Percentiles rank a stretch among this genome's conserved stretches.
These are phyloP conservation scores for Aphis gossypii DNA, from an alignment of 1,140 invertebrate genomes.

Conservation along the genomic window DNA sequence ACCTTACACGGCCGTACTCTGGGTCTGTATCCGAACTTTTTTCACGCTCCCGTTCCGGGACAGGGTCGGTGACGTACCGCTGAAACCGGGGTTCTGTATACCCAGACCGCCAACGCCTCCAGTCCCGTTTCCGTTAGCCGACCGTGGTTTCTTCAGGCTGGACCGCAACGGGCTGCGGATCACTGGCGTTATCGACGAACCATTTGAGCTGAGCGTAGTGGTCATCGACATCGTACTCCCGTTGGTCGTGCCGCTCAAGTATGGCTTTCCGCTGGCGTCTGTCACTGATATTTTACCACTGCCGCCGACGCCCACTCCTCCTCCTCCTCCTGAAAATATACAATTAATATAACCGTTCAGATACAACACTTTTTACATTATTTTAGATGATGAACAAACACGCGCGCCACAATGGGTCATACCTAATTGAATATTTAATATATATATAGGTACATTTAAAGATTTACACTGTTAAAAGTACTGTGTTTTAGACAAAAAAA, in stretches of 20 bases:
- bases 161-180: conserved; percentile 76
- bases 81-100: conserved; percentile 86
- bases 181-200: conserved; percentile 68
- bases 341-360: background rate
- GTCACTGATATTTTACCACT: conserved; percentile 77
- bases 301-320: conserved; percentile 61
- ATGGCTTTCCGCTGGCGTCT: conserved; percentile 81
- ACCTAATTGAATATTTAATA: background rate
- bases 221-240: conserved; percentile 75
- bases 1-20: conserved; percentile 78
- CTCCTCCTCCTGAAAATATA: background rate
- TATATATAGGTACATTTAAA: background rate
- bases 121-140: conserved; percentile 63
- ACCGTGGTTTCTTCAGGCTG: conserved; percentile 80
- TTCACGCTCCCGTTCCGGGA: conserved; percentile 83
- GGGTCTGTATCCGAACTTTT: conserved; percentile 86
- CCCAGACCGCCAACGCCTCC: conserved; percentile 66
- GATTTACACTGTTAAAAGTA: background rate
- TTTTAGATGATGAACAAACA: background rate
- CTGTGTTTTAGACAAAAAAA: background rate
- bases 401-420: background rate
- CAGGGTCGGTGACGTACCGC: conserved; percentile 78
- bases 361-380: background rate
- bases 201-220: conserved; percentile 73
- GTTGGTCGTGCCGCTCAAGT: conserved; percentile 66